Evolutionary conservation across 2,797 vertebrate species (phyloP).

Genomic region (Melanotaenia parkinsoni): DNA sequence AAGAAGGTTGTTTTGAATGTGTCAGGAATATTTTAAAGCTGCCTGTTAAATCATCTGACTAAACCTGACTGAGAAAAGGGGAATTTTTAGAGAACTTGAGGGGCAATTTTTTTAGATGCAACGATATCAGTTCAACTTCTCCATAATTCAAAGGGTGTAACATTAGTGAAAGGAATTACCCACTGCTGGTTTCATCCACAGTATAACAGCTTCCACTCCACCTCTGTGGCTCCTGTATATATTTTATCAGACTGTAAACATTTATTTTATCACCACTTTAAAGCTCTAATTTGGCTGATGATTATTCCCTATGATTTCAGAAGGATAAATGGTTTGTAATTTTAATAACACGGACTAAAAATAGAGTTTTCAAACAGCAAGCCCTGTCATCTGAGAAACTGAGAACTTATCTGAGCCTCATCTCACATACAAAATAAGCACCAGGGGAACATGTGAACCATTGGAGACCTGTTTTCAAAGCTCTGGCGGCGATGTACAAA

Average conservation of each 20-base stretch:
- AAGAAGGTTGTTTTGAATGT: conserved; percentile 69
- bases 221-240: conserved; percentile 45
- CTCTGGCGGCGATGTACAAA: background rate
- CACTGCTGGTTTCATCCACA: conserved; percentile 48
- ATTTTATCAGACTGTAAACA: conserved; percentile 59
- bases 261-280: conserved; percentile 57
- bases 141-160: conserved; percentile 40
- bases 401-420: conserved; percentile 31
- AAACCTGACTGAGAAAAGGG: conserved; percentile 4
- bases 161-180: conserved; percentile 29
- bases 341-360: conserved; percentile 54
- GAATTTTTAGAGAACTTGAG: conserved; percentile 34
- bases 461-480: conserved; percentile 22
- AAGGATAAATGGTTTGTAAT: conserved; percentile 29
- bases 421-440: conserved; percentile 15
- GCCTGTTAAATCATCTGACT: conserved; percentile 49
- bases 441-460: background rate
- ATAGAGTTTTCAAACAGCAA: conserved; percentile 31
- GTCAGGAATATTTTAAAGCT: conserved; percentile 70
- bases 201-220: conserved; percentile 46
- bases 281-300: conserved; percentile 51
- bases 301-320: conserved; percentile 29
- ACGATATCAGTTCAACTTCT: conserved; percentile 44
- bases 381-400: conserved; percentile 29
- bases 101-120: conserved; percentile 48